Base-by-base conservation (phyloP, 1,140 invertebrate species). In the Mya arenaria region DNA sequence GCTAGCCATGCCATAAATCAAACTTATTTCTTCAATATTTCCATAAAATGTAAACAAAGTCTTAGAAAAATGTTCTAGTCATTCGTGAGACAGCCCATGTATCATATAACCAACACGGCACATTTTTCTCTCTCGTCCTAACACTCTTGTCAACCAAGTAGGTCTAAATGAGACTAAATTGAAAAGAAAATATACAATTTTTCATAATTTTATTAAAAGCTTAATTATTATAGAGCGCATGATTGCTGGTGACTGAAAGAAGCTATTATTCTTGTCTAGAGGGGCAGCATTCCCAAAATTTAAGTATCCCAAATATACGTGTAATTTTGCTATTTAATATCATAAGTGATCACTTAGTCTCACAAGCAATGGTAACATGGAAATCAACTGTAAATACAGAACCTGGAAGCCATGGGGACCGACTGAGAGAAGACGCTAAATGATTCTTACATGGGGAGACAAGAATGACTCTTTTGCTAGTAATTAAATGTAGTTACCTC, bases 151-250 rank as follows among this genome's bases (percentile, higher is more conserved):
- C 25, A 17, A 52, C 48, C 19, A n/a, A 52, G 25, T 52, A 52
- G 48, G 48, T 52, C 48, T 23, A n/a, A 52, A 52, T 52, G 1
- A 63, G 10, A 36, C 48, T 37, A 75, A 74, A 63, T 41, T 48
- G 73, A 75, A 69, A 28, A 65, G 34, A 69, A 80, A 80, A 68
- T 62, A 71, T 80, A 68, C 77, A 58, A 79, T 44, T 55, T 69
- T 80, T 71, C 25, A 25, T 80, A 80, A 80, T 80, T 80, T 69
- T 62, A 80, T 55, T 80, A 80, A 80, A 80, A 71, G 77, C 77
- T 80, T 68, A 80, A 80, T 80, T 62, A 55, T 80, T 39, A 58
- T n/a, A 78, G 66, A 78, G 60, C 65, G 41, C 32, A 37, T n/a
- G 25, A 0, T 28, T 60, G 58, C 30, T 52, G 8, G 1, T 44